Percentiles rank a stretch among this genome's conserved stretches.
These are phyloP conservation scores for Oncorhynchus gorbuscha DNA, from an alignment of 2,113 vertebrate genomes.

Conservation along the genomic window DNA sequence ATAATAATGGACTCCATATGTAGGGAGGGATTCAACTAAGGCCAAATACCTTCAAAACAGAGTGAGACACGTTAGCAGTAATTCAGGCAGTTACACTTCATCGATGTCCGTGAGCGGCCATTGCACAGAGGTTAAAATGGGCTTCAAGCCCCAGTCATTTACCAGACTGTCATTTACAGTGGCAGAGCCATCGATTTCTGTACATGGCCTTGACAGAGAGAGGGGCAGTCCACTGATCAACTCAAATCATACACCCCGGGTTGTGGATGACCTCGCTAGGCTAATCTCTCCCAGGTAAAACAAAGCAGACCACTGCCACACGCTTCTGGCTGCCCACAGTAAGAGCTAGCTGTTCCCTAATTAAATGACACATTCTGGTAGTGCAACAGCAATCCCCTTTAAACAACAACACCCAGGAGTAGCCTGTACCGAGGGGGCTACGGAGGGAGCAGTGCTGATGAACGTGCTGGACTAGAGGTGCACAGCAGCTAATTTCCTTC, in stretches of 20 bases:
- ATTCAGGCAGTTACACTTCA: constrained; percentile 39
- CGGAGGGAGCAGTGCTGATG: neutral
- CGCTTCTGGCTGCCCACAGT: constrained; percentile 27
- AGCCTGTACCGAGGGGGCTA: neutral
- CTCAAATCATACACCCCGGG: constrained; percentile 44
- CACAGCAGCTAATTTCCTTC: neutral
- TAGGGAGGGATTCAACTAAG: constrained; percentile 90
- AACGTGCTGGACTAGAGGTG: neutral
- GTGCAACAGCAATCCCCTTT: constrained; percentile 34
- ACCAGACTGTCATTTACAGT: constrained; percentile 49
- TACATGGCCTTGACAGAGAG: constrained; percentile 28
- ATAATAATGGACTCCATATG: constrained; percentile 98
- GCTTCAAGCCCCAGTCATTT: constrained; percentile 45
- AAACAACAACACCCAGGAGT: constrained; percentile 24
- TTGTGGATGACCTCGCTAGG: constrained; percentile 33
- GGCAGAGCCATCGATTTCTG: constrained; percentile 55
- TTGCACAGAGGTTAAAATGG: constrained; percentile 29
- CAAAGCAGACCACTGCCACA: constrained; percentile 28
- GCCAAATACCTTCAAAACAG: constrained; percentile 87
- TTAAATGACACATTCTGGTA: constrained; percentile 56
- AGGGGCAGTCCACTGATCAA: constrained; percentile 55
- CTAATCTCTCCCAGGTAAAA: constrained; percentile 40
- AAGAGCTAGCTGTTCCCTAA: constrained; percentile 43
- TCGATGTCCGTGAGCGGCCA: constrained; percentile 43
- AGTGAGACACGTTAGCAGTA: constrained; percentile 45